Evolutionary conservation across 2,113 vertebrate genomes (phyloP), one percentile per base, ranked within the genome.

Genomic region (Amazona guildingii): DNA sequence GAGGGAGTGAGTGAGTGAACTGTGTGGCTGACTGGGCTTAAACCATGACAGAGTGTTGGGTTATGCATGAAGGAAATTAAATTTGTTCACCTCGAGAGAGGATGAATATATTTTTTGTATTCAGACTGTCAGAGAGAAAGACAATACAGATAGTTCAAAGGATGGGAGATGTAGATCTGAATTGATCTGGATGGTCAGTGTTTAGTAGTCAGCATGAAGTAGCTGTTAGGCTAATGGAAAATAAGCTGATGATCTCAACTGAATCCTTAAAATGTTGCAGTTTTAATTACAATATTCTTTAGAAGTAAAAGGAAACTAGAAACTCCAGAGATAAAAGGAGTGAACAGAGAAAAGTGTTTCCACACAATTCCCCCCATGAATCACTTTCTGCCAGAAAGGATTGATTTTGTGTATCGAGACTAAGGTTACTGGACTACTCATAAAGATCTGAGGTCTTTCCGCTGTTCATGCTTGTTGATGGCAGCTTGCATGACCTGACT

Each of bases 61-160:
- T 86, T 96, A 72, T 48, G 41, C 86, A 49, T 37, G 41, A 75
- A 77, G 68, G 64, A 96, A 90, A 85, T 85, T 35, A 83, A 70
- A 63, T 83, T 75, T 86, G 18, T 66, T 83, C 73, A 78, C 48
- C 9, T 61, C 20, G 46, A 72, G 76, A 83, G 61, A 48, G 29
- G 72, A 61, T 44, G 7, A 75, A 64, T 69, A 35, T 67, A 27
- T 54, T 62, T 69, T 90, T 70, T 75, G 8, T 18, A 3, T 70
- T 74, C 6, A n/a, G 37, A 37, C n/a, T 62, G 2, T 83, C 35
- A 35, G 37, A 86, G 39, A 41, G 44, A 64, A 82, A 79, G 48
- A n/a, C 31, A 86, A 19, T 7, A 24, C 27, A 48, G 52, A 4
- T 7, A 27, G 37, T 27, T 85, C 25, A 62, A 52, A 78, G 66